Evolutionary conservation across 2,113 vertebrate species (phyloP).

Genomic region (Bubalus kerabau): DNA sequence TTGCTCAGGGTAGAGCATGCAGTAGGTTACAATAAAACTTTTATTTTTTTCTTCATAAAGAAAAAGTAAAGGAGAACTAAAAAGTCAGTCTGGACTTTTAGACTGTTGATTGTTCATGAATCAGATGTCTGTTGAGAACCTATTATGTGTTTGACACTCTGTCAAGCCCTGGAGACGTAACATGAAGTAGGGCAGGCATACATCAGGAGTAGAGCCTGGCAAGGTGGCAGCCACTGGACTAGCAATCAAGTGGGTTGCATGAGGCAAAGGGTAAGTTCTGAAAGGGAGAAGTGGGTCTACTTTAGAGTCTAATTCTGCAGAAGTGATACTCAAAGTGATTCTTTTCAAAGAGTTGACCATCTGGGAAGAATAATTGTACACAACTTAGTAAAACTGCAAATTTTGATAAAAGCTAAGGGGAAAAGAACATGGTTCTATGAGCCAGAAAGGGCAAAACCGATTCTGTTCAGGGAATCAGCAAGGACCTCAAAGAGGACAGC

Average conservation of each 20-base stretch:
- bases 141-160: neutral
- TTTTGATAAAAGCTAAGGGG: neutral
- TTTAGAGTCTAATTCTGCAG: neutral
- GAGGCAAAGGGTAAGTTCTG: neutral
- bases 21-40: neutral
- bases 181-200: neutral
- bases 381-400: neutral
- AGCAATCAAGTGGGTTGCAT: neutral
- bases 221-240: neutral
- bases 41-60: neutral
- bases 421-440: neutral
- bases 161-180: neutral
- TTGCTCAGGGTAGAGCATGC: neutral
- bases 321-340: neutral
- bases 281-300: neutral
- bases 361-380: neutral
- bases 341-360: neutral
- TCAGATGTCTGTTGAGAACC: neutral
- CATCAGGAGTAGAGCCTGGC: neutral
- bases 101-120: neutral
- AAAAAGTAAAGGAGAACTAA: neutral
- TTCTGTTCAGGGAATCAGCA: neutral
- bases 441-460: neutral
- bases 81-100: neutral
- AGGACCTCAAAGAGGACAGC: neutral